Evolutionary conservation across 2,888 invertebrate species (phyloP).

Genomic region (Eustalomyia histrio): DNA sequence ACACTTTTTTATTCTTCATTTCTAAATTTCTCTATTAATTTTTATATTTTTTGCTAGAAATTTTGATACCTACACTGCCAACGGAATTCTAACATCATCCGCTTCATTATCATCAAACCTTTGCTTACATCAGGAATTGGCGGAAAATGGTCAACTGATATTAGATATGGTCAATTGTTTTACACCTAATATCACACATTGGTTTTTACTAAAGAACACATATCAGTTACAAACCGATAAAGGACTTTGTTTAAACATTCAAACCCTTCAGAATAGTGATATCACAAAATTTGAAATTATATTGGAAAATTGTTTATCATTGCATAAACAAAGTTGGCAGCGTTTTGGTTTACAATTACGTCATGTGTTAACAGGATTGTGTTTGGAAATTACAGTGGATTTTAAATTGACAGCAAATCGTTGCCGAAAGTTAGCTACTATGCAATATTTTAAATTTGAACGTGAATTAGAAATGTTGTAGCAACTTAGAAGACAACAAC

Average conservation of each 20-base stretch:
- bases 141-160: neutral
- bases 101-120: neutral
- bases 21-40: too few species aligned
- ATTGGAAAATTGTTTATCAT: conserved; percentile 10
- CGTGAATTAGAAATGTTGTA: conserved; percentile 74
- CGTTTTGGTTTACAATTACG: conserved; percentile 73
- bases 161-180: conserved; percentile 5
- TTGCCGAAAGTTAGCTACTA: conserved; percentile 73
- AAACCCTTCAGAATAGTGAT: too few species aligned
- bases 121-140: conserved; percentile 29
- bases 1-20: too few species aligned
- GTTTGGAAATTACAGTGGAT: conserved; percentile 75
- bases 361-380: conserved; percentile 72
- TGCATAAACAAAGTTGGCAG: conserved; percentile 72
- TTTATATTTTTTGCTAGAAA: conserved; percentile 21
- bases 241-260: conserved; percentile 16
- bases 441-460: conserved; percentile 78
- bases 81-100: conserved; percentile 5
- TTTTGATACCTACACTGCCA: conserved; percentile 28
- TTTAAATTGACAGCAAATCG: conserved; percentile 71
- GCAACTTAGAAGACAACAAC: neutral
- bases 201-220: conserved; percentile 17
- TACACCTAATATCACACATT: conserved; percentile 13
- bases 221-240: conserved; percentile 29
- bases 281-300: neutral